Conservation (phyloP, 2,797 vertebrate genomes). For the Schizopygopsis malacanthus region DNA sequence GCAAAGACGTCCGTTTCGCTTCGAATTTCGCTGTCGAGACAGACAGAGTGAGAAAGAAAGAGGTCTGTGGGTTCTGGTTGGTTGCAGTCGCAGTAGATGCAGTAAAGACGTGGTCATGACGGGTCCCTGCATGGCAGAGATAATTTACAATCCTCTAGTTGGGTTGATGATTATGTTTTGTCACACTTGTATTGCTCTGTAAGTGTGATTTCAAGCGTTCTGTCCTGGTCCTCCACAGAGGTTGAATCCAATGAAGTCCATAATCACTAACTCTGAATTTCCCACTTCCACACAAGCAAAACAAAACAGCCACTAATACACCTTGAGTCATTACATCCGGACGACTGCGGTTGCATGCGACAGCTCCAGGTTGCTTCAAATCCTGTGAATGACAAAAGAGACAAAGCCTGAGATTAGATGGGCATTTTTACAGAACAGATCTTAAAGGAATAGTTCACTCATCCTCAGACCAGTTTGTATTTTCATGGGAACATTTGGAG, state of each 20-base stretch:
- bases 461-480: not conserved
- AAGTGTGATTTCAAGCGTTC: slow-evolving; percentile 42
- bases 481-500: not conserved
- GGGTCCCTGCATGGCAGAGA: slow-evolving; percentile 97
- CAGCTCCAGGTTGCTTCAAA: slow-evolving; percentile 76
- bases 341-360: slow-evolving; percentile 86
- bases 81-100: slow-evolving; percentile 51
- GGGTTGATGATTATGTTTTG: slow-evolving; percentile 75
- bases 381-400: slow-evolving; percentile 74
- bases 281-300: slow-evolving; percentile 63
- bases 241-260: slow-evolving; percentile 65
- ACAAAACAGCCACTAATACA: slow-evolving; percentile 81
- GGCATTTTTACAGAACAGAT: not conserved
- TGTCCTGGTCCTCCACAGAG: slow-evolving; percentile 47
- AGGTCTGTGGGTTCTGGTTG: slow-evolving; percentile 53
- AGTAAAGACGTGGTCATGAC: slow-evolving; percentile 70
- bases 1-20: slow-evolving; percentile 2
- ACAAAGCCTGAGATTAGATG: slow-evolving; percentile 34
- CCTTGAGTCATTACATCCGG: slow-evolving; percentile 79
- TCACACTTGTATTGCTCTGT: slow-evolving; percentile 21
- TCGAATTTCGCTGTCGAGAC: not conserved
- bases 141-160: slow-evolving; percentile 82
- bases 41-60: slow-evolving; percentile 18
- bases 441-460: not conserved
- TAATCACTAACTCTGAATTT: slow-evolving; percentile 41